These are phyloP conservation scores for Nestor notabilis DNA, from an alignment of 2,113 vertebrate genomes.

Conservation along the genomic window DNA sequence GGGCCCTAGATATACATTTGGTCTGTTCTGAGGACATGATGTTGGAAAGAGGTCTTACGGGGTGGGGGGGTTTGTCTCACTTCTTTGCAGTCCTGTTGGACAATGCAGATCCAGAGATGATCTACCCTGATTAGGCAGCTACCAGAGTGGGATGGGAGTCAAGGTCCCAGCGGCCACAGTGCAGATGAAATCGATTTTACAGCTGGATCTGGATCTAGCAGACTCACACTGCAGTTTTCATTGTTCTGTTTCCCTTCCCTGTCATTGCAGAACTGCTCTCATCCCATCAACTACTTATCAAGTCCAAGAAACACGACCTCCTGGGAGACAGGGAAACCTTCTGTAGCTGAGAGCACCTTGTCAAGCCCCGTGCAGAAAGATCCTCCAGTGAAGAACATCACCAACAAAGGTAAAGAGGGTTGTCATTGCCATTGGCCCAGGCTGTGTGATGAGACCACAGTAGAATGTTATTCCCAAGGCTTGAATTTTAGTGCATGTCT, in stretches of 20 bases:
- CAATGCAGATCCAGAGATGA: not conserved
- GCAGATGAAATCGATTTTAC: not conserved
- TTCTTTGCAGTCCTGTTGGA: not conserved
- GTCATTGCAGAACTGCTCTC: conserved; percentile 82
- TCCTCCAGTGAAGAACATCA: conserved; percentile 36
- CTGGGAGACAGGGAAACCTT: conserved; percentile 74
- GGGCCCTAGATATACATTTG: not conserved
- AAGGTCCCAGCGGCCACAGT: not conserved
- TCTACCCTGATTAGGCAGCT: not conserved
- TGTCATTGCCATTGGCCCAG: not conserved
- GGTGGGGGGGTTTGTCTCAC: not conserved
- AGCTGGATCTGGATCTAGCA: not conserved
- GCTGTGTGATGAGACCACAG: not conserved
- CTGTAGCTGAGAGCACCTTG: conserved; percentile 73
- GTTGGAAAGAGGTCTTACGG: not conserved
- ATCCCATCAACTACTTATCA: conserved; percentile 78
- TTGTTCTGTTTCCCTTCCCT: not conserved
- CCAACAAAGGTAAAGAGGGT: conserved; percentile 39
- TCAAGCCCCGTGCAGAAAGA: conserved; percentile 55
- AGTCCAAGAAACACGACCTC: conserved; percentile 76
- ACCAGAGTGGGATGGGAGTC: not conserved
- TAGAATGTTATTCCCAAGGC: not conserved
- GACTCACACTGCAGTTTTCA: accelerated
- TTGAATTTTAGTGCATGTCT: not conserved
- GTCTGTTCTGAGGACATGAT: not conserved